Evolutionary conservation across 2,113 vertebrate species (phyloP), one percentile per base, ranked within the genome.

Genomic region (Callospermophilus lateralis): DNA sequence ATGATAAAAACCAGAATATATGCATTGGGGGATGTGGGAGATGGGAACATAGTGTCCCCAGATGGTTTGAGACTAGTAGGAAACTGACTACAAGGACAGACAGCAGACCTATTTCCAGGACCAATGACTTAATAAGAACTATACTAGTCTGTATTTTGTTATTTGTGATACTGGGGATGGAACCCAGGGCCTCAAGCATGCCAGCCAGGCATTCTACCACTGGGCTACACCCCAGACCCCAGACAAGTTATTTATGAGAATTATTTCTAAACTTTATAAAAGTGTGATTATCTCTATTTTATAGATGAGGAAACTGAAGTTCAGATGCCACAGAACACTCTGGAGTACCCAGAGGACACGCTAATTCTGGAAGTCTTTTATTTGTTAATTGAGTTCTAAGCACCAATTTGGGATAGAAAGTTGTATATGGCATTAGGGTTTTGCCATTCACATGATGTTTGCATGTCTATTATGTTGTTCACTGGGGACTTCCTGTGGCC

Each of bases 211-310:
- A 63, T 9, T 26, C 61, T 61, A 26, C 22, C 58, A 19, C 58
- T 61, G 58, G 58, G 8, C 24, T 63, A 61, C 24, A 63, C 26
- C 61, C 3, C 9, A 63, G 61, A 6, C 24, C 58, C 51, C n/a
- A 4, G 8, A 58, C 17, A 39, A 79, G 10, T 80, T 39, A 68
- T 39, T 93, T 79, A 73, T 34, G 22, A 85, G 37, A 48, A 77
- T 84, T 24, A 63, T 72, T 92, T 88, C n/a, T 87, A 61, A 92
- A 37, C 67, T 51, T 95, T 48, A 45, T 73, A 63, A 70, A 67
- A 20, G 42, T 73, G n/a, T 92, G 11, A 51, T 24, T 92, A 81
- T n/a, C 24, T 53, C 63, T 37, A 20, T 30, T 58, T 94, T 93
- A 30, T 13, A 78, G 65, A 79, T 45, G 11, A 89, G 55, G 73